phyloP scores from a whole-genome alignment of 1,140 invertebrate genomes.

The Sitobion miscanthi region DNA sequence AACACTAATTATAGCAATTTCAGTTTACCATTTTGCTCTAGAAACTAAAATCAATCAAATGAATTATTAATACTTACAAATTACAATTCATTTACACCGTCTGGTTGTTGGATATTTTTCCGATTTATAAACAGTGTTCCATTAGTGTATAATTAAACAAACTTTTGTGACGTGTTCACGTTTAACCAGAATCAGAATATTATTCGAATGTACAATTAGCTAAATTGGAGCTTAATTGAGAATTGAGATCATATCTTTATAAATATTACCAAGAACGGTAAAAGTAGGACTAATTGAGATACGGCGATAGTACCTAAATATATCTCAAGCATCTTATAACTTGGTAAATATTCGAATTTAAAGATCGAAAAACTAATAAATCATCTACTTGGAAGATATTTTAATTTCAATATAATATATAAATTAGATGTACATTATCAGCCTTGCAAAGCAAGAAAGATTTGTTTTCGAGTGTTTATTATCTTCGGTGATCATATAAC shows the following conservation, averaged over 20 bases:
- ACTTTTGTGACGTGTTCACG: not conserved
- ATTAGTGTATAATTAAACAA: conserved; percentile 24
- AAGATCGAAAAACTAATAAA: conserved; percentile 10
- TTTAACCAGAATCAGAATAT: conserved; percentile 7
- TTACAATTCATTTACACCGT: not conserved
- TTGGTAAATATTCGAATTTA: conserved; percentile 4
- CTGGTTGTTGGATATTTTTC: not conserved
- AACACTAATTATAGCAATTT: not conserved
- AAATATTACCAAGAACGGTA: not conserved
- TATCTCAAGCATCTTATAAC: not conserved
- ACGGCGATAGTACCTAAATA: not conserved
- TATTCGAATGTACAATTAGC: not conserved
- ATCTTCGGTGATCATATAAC: not conserved
- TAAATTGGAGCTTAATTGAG: conserved; percentile 19
- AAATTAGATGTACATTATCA: not conserved
- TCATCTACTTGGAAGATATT: not conserved
- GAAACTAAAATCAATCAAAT: not conserved
- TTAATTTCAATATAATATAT: not conserved
- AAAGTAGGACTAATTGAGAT: not conserved
- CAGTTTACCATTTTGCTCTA: too few relatives aligned
- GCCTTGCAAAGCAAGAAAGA: not conserved
- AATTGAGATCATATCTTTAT: not conserved
- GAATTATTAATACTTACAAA: not conserved
- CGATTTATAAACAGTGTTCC: not conserved
- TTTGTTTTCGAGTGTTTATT: not conserved